Conservation (phyloP, 2,797 vertebrate genomes). For the Ptychobarbus kaznakovi region DNA sequence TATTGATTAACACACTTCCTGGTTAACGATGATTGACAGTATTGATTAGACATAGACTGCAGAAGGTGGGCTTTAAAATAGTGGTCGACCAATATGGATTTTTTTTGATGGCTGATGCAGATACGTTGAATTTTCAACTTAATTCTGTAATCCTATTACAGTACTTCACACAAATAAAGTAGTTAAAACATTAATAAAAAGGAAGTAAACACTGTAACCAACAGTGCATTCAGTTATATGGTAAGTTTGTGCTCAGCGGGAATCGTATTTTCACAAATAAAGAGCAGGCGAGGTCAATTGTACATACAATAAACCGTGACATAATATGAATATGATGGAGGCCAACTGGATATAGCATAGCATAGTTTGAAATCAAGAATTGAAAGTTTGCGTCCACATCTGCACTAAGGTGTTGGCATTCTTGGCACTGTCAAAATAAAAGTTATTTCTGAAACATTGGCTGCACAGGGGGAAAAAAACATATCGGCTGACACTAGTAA, state of each 20-base stretch:
- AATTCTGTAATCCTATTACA: neutral
- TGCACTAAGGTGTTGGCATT: neutral
- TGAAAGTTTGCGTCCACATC: neutral
- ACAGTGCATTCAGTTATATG: neutral
- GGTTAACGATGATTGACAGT: neutral
- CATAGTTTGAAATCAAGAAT: neutral
- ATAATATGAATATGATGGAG: neutral
- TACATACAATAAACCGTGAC: neutral
- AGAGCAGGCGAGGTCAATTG: neutral
- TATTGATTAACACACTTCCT: constrained; percentile 22
- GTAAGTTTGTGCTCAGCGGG: neutral
- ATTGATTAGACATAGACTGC: neutral
- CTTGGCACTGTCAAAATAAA: neutral
- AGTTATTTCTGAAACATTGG: neutral
- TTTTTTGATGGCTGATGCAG: neutral
- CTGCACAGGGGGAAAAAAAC: neutral
- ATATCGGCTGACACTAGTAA: neutral
- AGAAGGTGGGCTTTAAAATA: neutral
- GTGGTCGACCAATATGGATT: neutral
- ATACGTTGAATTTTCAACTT: neutral
- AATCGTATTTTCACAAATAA: neutral
- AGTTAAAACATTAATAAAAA: neutral
- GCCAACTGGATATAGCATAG: neutral
- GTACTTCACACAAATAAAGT: neutral
- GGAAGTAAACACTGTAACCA: neutral